Conservation (phyloP, 1,140 invertebrate genomes). For the Pseudomyrmex flavicornis region DNA sequence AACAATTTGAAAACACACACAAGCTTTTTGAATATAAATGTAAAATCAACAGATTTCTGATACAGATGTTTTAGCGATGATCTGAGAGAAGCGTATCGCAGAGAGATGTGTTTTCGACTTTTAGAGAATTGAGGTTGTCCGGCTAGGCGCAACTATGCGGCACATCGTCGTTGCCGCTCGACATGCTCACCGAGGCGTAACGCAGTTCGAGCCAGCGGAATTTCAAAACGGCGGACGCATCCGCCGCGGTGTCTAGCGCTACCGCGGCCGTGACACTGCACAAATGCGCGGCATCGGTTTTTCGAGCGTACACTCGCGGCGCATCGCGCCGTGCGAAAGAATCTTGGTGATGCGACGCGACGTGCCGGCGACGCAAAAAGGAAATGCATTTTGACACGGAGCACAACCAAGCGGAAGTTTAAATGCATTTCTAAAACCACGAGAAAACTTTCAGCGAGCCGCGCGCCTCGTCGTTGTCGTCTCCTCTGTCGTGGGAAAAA, state of each 20-base stretch:
- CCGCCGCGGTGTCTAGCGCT: conserved; percentile 33
- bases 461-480: background rate
- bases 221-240: conserved; percentile 58
- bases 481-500: conserved; percentile 37
- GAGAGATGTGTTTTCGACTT: background rate
- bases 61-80: background rate
- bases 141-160: conserved; percentile 32
- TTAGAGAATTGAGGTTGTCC: conserved; percentile 29
- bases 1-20: too few species aligned
- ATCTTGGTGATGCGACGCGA: conserved; percentile 59
- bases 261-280: conserved; percentile 47
- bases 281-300: conserved; percentile 56
- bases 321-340: conserved; percentile 38
- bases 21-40: too few species aligned
- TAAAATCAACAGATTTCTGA: background rate
- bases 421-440: conserved; percentile 67
- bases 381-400: conserved; percentile 64
- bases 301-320: conserved; percentile 23
- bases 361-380: conserved; percentile 54
- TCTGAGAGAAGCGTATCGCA: background rate
- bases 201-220: conserved; percentile 58
- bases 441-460: conserved; percentile 39
- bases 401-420: conserved; percentile 64
- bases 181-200: conserved; percentile 53
- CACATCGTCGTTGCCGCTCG: conserved; percentile 4